Conservation (phyloP, 2,113 vertebrate species). For the Origma solitaria region DNA sequence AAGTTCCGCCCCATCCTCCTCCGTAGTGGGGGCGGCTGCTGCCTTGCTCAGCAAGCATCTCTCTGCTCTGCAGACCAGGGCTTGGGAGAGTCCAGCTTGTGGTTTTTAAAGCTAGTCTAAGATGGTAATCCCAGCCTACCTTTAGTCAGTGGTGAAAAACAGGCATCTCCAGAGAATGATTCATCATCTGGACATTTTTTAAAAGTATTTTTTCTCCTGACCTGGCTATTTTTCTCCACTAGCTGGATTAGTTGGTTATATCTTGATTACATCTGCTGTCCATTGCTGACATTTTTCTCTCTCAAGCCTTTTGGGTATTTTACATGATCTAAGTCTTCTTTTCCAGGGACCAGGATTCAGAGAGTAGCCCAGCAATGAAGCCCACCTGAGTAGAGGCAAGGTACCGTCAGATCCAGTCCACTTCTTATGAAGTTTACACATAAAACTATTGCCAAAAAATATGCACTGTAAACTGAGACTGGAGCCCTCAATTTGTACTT, state of each 20-base stretch:
- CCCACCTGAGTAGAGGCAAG: not conserved
- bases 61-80: not conserved
- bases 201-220: not conserved
- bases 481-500: not conserved
- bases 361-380: not conserved
- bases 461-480: not conserved
- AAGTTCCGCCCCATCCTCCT: not conserved
- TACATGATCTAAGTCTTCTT: not conserved
- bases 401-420: not conserved
- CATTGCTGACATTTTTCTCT: not conserved
- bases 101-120: not conserved
- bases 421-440: not conserved
- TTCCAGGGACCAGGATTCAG: not conserved
- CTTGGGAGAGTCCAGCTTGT: not conserved
- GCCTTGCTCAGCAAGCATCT: not conserved
- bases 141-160: not conserved
- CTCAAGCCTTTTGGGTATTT: not conserved
- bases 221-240: not conserved
- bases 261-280: not conserved
- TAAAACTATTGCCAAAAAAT: not conserved
- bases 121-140: not conserved
- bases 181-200: not conserved
- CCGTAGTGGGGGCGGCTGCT: accelerated
- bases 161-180: not conserved
- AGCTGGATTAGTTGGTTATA: not conserved